Conservation (phyloP, 2,113 vertebrate species). For the Mus pahari region DNA sequence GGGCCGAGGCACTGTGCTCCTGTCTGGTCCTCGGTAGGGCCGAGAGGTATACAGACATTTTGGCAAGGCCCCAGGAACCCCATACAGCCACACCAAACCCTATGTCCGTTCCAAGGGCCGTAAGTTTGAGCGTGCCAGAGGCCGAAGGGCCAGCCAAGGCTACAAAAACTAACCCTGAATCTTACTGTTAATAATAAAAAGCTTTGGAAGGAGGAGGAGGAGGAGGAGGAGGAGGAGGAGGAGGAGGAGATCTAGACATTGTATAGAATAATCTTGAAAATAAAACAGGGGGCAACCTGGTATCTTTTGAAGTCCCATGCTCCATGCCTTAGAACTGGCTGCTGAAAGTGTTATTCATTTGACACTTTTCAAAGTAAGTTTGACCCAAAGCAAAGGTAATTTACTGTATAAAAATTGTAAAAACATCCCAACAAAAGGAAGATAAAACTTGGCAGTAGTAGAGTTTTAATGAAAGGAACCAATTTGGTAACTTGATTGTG, state of each 20-base stretch:
- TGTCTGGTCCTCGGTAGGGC: too few relatives aligned
- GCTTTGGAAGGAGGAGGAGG: too few relatives aligned
- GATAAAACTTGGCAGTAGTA: neutral
- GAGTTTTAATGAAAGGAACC: conserved; percentile 11
- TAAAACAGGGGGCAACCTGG: neutral
- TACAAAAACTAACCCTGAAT: too few relatives aligned
- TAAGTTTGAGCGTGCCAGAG: too few relatives aligned
- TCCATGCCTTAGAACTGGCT: neutral
- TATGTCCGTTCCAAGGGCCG: too few relatives aligned
- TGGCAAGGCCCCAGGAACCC: too few relatives aligned
- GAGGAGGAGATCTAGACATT: conserved; percentile 8
- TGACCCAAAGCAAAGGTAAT: conserved; percentile 32
- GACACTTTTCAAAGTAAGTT: conserved; percentile 41
- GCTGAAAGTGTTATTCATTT: conserved; percentile 29
- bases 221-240: too few relatives aligned
- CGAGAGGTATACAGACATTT: too few relatives aligned
- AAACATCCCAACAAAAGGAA: conserved; percentile 38
- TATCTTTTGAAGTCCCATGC: neutral
- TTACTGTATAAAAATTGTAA: conserved; percentile 42
- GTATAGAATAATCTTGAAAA: neutral
- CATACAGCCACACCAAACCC: too few relatives aligned
- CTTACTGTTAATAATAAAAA: too few relatives aligned
- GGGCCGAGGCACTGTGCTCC: too few relatives aligned
- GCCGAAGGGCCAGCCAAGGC: too few relatives aligned
- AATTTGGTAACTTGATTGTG: neutral